Percentiles rank a stretch among this genome's conserved stretches.
phyloP scores from a whole-genome alignment of 2,888 invertebrate genomes.

The Plagodis pulveraria region DNA sequence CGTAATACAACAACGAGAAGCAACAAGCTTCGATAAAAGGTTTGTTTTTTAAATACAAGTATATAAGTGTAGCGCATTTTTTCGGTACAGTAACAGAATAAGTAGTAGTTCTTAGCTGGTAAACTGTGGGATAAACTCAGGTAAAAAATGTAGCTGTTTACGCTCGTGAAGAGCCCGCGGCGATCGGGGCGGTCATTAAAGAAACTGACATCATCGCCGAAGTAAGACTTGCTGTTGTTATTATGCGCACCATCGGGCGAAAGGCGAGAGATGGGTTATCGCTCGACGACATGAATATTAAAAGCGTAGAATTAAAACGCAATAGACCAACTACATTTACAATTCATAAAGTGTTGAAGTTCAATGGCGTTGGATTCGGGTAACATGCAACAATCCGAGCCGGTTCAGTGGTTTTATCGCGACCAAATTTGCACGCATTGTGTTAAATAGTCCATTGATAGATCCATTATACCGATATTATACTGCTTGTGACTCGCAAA shows the following conservation, averaged over 20 bases:
- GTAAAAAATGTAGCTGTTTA: slow-evolving; percentile 57
- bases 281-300: slow-evolving; percentile 66
- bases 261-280: slow-evolving; percentile 73
- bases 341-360: slow-evolving; percentile 60
- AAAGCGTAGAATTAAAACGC: slow-evolving; percentile 38
- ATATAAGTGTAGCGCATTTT: slow-evolving; percentile 32
- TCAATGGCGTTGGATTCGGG: slow-evolving; percentile 70
- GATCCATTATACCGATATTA: slow-evolving; percentile 42
- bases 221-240: slow-evolving; percentile 71
- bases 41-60: slow-evolving; percentile 15
- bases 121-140: slow-evolving; percentile 47
- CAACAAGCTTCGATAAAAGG: too few relatives aligned
- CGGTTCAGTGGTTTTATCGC: slow-evolving; percentile 65
- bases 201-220: slow-evolving; percentile 82
- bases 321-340: slow-evolving; percentile 53
- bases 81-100: slow-evolving; percentile 20
- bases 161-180: slow-evolving; percentile 68
- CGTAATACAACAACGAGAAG: too few relatives aligned
- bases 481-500: slow-evolving; percentile 27
- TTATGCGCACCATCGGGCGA: slow-evolving; percentile 65
- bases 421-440: slow-evolving; percentile 66
- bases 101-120: slow-evolving; percentile 32
- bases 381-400: slow-evolving; percentile 60
- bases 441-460: slow-evolving; percentile 67
- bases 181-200: slow-evolving; percentile 64